A percentile compares a stretch with the other conserved stretches of the same genome.
Evolutionary conservation across 1,140 invertebrate genomes (phyloP).

Genomic region (Galleria mellonella): DNA sequence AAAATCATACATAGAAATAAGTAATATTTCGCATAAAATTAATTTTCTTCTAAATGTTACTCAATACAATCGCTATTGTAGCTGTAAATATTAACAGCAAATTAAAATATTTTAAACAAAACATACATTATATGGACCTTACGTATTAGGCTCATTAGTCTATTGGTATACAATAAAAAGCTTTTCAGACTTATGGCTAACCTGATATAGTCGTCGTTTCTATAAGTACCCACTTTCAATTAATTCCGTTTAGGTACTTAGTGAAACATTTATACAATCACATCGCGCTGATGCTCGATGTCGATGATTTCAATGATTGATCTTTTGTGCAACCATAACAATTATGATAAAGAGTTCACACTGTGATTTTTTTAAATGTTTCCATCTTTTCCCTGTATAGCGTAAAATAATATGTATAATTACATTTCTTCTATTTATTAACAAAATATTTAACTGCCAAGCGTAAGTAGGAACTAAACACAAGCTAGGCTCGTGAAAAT

Average conservation of each 20-base stretch:
- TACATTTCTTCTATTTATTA: constrained; percentile 4
- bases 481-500: constrained; percentile 61
- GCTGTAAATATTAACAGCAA: too few species aligned
- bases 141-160: constrained; percentile 8
- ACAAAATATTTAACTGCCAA: constrained; percentile 33
- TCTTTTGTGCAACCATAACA: background rate
- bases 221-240: background rate
- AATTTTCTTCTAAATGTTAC: too few species aligned
- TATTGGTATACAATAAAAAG: constrained; percentile 33
- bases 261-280: background rate
- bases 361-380: background rate
- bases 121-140: constrained; percentile 7
- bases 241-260: background rate
- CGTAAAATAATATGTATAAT: constrained; percentile 4
- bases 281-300: background rate
- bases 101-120: too few species aligned
- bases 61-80: too few species aligned
- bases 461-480: constrained; percentile 72
- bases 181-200: constrained; percentile 20
- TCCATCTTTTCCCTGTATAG: constrained; percentile 8
- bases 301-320: background rate
- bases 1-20: too few species aligned
- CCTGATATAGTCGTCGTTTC: constrained; percentile 6
- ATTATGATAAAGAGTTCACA: background rate
- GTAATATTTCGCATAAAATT: too few species aligned